A percentile compares a stretch with the other conserved stretches of the same genome.
Evolutionary conservation across 2,888 invertebrate genomes (phyloP).

Genomic region (Agonopterix arenella): DNA sequence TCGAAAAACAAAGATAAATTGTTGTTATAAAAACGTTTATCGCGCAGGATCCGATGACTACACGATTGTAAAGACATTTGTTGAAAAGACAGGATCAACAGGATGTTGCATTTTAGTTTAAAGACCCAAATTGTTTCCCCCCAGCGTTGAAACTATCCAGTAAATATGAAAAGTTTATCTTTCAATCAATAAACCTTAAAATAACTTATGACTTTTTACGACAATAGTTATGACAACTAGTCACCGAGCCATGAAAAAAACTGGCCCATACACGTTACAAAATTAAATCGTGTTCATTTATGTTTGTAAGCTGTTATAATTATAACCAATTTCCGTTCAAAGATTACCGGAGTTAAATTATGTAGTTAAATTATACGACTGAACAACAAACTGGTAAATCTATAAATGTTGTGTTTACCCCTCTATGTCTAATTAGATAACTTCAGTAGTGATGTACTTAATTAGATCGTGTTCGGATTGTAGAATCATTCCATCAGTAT

Average conservation of each 20-base stretch:
- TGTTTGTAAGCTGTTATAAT: slow-evolving; percentile 24
- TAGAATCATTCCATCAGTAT: no score
- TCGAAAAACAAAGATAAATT: no score
- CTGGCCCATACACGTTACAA: slow-evolving; percentile 1
- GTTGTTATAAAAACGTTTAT: no score
- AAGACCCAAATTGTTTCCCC: no score
- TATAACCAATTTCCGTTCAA: slow-evolving; percentile 30
- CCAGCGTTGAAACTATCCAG: not conserved
- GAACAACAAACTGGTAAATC: slow-evolving; percentile 3
- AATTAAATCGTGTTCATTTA: slow-evolving; percentile 17
- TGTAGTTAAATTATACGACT: slow-evolving; percentile 10
- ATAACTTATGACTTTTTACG: slow-evolving; percentile 38
- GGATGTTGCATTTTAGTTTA: no score
- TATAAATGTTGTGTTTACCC: not conserved
- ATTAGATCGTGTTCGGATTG: no score
- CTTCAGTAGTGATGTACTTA: no score
- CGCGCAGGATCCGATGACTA: no score
- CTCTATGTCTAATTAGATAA: no score
- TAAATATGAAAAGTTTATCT: slow-evolving; percentile 22
- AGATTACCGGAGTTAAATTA: slow-evolving; percentile 17
- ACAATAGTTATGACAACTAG: slow-evolving; percentile 28
- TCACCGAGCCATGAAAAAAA: slow-evolving; percentile 14
- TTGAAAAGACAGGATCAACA: no score
- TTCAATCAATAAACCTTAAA: slow-evolving; percentile 54
- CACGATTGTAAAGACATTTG: no score